Evolutionary conservation across 64 coral and sea anemone genomes (phyloP).

Genomic region (Dendronephthya gigantea): DNA sequence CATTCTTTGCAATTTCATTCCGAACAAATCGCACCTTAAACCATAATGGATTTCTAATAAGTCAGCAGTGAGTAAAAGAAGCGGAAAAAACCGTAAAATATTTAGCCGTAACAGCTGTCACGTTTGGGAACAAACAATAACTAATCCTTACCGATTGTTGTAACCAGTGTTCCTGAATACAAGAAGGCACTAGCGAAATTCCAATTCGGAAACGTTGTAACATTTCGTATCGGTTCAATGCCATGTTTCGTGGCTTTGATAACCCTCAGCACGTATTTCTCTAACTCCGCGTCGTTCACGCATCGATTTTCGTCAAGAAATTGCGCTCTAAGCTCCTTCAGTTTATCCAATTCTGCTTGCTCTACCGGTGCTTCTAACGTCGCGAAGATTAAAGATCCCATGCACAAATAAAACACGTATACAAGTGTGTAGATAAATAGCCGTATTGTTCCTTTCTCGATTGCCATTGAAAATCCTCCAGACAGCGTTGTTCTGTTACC

Average conservation of each 20-base stretch:
- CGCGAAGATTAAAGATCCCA: neutral
- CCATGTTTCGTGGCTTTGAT: neutral
- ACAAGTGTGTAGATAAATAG: neutral
- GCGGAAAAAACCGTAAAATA: too few relatives aligned
- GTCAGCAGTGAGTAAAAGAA: too few relatives aligned
- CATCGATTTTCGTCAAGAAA: slow-evolving; percentile 12
- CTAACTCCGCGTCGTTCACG: neutral
- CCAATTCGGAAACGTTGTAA: neutral
- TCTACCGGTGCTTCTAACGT: neutral
- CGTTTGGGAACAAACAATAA: neutral
- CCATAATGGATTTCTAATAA: too few relatives aligned
- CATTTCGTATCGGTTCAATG: neutral
- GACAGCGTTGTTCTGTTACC: neutral
- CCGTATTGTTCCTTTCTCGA: neutral
- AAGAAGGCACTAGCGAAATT: slow-evolving; percentile 8
- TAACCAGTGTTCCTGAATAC: neutral
- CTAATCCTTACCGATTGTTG: slow-evolving; percentile 10
- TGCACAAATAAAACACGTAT: neutral
- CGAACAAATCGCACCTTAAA: too few relatives aligned
- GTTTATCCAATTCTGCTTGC: neutral
- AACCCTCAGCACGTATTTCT: neutral
- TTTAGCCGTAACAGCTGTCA: too few relatives aligned
- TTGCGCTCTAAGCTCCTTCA: neutral
- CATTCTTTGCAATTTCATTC: too few relatives aligned
- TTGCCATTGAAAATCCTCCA: neutral